Base-by-base conservation (phyloP, 2,797 vertebrate genomes). In the Borostomias antarcticus region DNA sequence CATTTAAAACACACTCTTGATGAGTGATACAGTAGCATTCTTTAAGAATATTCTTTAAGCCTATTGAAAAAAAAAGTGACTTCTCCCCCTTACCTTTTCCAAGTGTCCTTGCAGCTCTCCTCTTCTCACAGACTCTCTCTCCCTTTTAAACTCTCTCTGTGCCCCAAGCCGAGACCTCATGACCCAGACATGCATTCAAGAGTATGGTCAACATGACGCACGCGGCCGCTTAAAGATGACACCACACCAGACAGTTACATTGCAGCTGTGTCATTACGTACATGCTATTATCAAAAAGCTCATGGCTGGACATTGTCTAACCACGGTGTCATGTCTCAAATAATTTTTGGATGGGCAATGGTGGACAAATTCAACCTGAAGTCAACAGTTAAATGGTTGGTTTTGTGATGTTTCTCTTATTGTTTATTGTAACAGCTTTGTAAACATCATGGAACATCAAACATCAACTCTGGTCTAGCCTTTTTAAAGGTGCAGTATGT, bases 131-230 rank as follows among this genome's bases (percentile, higher is more conserved):
- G 53, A 4, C 29, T 79, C 47, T 68, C 37, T 56, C 52, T 70
- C 66, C 76, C 77, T 85, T 90, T 88, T 88, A 89, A 85, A 82
- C 74, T 72, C 67, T 83, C 47, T 21, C 35, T 47, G 7, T 33
- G 21, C 17, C 72, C 25, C 23, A 33, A 28, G 26, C 47, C 35
- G 58, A 76, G 78, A 70, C 58, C 79, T 77, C 64, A 64, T 29
- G 66, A 74, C 76, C 63, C 68, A 59, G 66, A 64, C 75, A 76
- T 73, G 78, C 74, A 81, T 86, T n/a, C n/a, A n/a, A 79, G 62
- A 48, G 66, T 85, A 85, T 33, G 82, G 86, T 89, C 81, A 82
- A 68, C 43, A 45, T 81, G 75, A 85, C 75, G 84, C 85, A 85
- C 83, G n/a, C n/a, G 23, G 45, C n/a, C 35, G 29, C 25, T 65